These are phyloP conservation scores for Reticulitermes speratus DNA, from an alignment of 1,140 invertebrate species.

Conservation along the genomic window DNA sequence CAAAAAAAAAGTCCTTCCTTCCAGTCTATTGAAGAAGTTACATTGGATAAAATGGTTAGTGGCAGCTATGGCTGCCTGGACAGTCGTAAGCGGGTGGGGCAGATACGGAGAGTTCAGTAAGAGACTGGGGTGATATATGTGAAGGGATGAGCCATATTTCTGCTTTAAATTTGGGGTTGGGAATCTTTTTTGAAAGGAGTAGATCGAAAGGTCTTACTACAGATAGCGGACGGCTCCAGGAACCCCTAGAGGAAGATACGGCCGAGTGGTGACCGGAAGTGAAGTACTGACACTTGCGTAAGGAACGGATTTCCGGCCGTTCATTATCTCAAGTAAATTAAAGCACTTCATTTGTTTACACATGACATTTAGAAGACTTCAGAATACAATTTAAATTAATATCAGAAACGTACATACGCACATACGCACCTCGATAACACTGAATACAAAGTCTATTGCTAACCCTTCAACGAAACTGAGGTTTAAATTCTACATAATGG, in stretches of 20 bases:
- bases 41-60: constrained; percentile 31
- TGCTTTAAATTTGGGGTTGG: constrained; percentile 23
- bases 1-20: constrained; percentile 24
- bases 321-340: too few relatives aligned
- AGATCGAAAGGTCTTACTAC: not conserved
- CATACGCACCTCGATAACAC: too few relatives aligned
- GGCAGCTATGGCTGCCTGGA: constrained; percentile 19
- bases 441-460: too few relatives aligned
- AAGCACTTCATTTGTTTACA: too few relatives aligned
- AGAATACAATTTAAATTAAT: too few relatives aligned
- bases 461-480: too few relatives aligned
- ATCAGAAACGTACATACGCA: too few relatives aligned
- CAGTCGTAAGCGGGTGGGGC: constrained; percentile 21
- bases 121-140: constrained; percentile 23
- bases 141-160: constrained; percentile 26
- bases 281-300: not conserved
- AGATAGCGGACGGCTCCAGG: not conserved
- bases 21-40: constrained; percentile 34
- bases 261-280: not conserved
- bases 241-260: not conserved
- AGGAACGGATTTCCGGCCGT: not conserved
- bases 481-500: too few relatives aligned
- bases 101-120: not conserved
- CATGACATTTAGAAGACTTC: too few relatives aligned
- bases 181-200: constrained; percentile 20